Base-by-base conservation (phyloP, 2,888 invertebrate genomes). In the Bembecia ichneumoniformis region DNA sequence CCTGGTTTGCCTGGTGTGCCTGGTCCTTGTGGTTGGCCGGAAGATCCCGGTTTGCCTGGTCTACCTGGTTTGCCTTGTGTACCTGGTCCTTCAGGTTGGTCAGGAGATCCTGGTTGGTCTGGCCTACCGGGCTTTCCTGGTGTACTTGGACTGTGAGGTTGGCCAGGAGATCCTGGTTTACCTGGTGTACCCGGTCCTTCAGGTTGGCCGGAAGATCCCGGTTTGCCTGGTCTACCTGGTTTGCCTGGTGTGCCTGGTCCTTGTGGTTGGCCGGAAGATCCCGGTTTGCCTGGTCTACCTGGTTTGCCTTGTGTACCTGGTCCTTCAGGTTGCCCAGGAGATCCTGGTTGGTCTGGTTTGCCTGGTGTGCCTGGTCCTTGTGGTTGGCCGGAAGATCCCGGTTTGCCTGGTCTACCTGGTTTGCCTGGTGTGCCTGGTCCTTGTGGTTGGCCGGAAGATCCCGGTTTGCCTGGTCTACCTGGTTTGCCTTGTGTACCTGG, bases 31-130 rank as follows among this genome's bases (percentile, higher is more conserved):
- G 47, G 48, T 10, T 48, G 15, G 3, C 17, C 13, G 40, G 53
- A 50, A 20, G 53, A 55, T 28, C 55, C 64, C 28, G 81, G 69
- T 3, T 48, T 11, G 2, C 36, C 20, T 17, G 46, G 49, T 11
- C 35, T 35, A 0, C 36, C 36, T 34, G 14, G 13, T 3, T 11
- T 1, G 35, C 5, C 4, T 17, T 3, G 62, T 5, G 28, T 34
- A 1, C 58, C 57, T 43, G 60, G 57, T 0, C 15, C 17, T 16
- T 57, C 55, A 14, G 63, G 58, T 1, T 16, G 47, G n/a, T 55
- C 51, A 50, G 49, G 50, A 28, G 20, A 47, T 14, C 36, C 50
- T 46, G 52, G 49, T 0, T 36, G 10, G 16, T 46, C 52, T 35
- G 53, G 52, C 10, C 47, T 1, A 1, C 20, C 5, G 4, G 20